A percentile compares a stretch with the other conserved stretches of the same genome.
phyloP scores from a whole-genome alignment of 2,797 vertebrate species.

The Ataeniobius toweri region DNA sequence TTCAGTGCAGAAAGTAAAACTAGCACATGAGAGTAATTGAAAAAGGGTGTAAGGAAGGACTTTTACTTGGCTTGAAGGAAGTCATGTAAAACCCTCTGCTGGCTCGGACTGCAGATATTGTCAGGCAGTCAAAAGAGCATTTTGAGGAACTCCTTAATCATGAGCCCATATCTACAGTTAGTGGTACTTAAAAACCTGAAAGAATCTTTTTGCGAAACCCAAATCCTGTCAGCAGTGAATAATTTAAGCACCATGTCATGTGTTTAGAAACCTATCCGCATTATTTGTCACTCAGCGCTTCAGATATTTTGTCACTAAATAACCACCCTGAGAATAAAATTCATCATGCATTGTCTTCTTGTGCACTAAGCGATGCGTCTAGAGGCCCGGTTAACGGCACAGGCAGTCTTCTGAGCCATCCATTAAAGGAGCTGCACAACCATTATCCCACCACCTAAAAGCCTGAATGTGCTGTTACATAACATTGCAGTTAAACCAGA shows the following conservation, averaged over 20 bases:
- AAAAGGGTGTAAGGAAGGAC: too few relatives aligned
- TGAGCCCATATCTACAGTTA: neutral
- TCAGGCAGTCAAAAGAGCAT: neutral
- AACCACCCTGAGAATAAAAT: neutral
- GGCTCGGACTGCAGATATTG: too few relatives aligned
- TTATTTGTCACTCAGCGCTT: neutral
- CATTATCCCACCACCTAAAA: constrained; percentile 31
- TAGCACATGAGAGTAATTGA: too few relatives aligned
- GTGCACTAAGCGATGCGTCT: neutral
- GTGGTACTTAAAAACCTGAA: neutral
- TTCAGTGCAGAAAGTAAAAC: too few relatives aligned
- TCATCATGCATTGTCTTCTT: neutral
- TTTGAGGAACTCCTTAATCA: neutral
- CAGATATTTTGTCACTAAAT: neutral
- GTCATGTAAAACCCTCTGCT: too few relatives aligned
- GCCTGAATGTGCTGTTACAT: constrained; percentile 19
- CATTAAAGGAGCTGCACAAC: constrained; percentile 27
- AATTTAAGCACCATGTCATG: neutral
- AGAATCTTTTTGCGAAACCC: neutral
- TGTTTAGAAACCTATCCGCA: too few relatives aligned
- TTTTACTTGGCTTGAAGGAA: too few relatives aligned
- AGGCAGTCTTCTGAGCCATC: neutral
- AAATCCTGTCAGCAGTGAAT: too few relatives aligned
- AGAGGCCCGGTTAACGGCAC: neutral
- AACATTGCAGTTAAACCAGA: constrained; percentile 36